Conservation (phyloP, 2,888 invertebrate genomes). For the Tiliacea aurago region DNA sequence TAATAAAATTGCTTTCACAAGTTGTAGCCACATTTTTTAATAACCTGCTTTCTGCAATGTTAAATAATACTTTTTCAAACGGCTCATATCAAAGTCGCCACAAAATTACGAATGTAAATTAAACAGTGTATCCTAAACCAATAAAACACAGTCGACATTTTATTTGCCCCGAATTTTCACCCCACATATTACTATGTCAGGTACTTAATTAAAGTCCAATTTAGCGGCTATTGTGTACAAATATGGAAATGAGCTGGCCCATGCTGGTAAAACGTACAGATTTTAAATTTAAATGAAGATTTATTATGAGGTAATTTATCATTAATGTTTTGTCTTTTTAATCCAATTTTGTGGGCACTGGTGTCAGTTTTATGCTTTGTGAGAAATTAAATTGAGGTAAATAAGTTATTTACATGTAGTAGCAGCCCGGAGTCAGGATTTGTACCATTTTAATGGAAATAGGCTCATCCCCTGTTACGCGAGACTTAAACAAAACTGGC, state of each 20-base stretch:
- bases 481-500: background rate
- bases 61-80: background rate
- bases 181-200: slow-evolving; percentile 35
- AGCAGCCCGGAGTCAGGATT: background rate
- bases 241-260: slow-evolving; percentile 49
- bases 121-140: slow-evolving; percentile 36
- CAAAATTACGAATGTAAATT: slow-evolving; percentile 29
- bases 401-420: background rate
- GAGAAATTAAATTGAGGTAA: background rate
- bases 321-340: slow-evolving; percentile 31
- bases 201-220: slow-evolving; percentile 42
- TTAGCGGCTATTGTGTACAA: slow-evolving; percentile 39
- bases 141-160: slow-evolving; percentile 34
- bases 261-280: slow-evolving; percentile 28
- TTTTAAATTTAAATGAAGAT: slow-evolving; percentile 48
- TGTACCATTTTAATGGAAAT: background rate
- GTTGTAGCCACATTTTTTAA: background rate
- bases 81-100: slow-evolving; percentile 18
- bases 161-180: slow-evolving; percentile 35
- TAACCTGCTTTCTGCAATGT: background rate
- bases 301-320: slow-evolving; percentile 42
- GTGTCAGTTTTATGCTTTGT: background rate
- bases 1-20: background rate
- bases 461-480: background rate
- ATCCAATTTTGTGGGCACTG: slow-evolving; percentile 4